phyloP scores from a whole-genome alignment of 2,113 vertebrate species.

The Tauraco erythrolophus region DNA sequence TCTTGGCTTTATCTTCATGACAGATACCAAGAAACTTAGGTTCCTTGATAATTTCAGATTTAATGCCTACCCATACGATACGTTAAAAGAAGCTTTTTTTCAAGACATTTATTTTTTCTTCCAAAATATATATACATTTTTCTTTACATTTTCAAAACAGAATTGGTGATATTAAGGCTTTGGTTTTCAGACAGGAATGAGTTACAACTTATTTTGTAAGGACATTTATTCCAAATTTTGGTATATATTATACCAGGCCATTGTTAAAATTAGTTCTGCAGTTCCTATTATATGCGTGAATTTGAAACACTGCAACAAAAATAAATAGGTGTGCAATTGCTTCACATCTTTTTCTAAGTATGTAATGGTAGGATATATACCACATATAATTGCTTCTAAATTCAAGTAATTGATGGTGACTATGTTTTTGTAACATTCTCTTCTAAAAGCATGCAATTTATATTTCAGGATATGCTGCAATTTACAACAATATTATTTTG shows the following conservation, averaged over 20 bases:
- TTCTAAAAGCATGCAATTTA: background rate
- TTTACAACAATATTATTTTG: background rate
- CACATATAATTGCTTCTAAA: background rate
- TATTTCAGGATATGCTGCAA: background rate
- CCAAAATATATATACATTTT: background rate
- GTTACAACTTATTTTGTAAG: background rate
- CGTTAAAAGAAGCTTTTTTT: conserved; percentile 14
- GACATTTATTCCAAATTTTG: background rate
- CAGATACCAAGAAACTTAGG: conserved; percentile 47
- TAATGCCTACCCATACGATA: background rate
- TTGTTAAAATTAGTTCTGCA: conserved; percentile 8
- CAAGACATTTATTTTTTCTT: background rate
- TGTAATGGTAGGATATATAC: background rate
- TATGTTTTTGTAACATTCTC: background rate
- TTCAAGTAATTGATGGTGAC: background rate
- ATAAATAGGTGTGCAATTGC: background rate
- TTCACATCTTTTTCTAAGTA: conserved; percentile 12
- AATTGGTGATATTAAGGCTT: background rate
- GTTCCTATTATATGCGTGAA: background rate
- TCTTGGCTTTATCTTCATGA: conserved; percentile 44
- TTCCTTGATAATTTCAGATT: conserved; percentile 34
- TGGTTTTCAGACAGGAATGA: background rate
- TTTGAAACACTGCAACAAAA: conserved; percentile 1
- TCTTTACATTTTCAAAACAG: background rate
- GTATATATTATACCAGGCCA: background rate